A percentile compares a stretch with the other conserved stretches of the same genome.
phyloP scores from a whole-genome alignment of 2,113 vertebrate species.

The Oryzias melastigma region DNA sequence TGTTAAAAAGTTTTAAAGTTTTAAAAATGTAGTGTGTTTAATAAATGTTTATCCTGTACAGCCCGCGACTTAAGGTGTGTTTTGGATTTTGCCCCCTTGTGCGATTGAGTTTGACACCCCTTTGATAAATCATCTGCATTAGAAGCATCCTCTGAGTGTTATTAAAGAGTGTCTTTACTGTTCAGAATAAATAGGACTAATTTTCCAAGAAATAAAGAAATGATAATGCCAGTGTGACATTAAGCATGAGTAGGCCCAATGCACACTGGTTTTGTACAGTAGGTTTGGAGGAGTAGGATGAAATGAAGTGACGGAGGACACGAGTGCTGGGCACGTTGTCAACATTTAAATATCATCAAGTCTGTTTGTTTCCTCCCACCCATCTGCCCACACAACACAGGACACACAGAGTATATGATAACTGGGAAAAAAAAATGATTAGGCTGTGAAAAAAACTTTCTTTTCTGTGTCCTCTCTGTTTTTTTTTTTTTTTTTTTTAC shows the following conservation, averaged over 20 bases:
- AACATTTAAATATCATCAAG: constrained; percentile 63
- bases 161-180: constrained; percentile 19
- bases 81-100: too few relatives aligned
- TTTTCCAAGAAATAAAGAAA: constrained; percentile 27
- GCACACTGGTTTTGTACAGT: constrained; percentile 43
- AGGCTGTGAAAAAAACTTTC: constrained; percentile 26
- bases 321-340: constrained; percentile 55
- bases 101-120: too few relatives aligned
- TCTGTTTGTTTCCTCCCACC: constrained; percentile 47
- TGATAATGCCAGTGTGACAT: constrained; percentile 25
- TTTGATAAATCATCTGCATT: neutral
- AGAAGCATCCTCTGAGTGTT: constrained; percentile 12
- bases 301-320: constrained; percentile 54
- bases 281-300: constrained; percentile 59
- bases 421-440: constrained; percentile 25
- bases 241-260: constrained; percentile 38
- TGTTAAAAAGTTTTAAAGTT: too few relatives aligned
- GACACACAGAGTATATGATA: constrained; percentile 39
- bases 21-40: too few relatives aligned
- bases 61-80: too few relatives aligned
- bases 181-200: constrained; percentile 20
- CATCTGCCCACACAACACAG: constrained; percentile 45
- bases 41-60: too few relatives aligned
- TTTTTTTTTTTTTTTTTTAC: constrained; percentile 19
- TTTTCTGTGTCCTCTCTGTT: constrained; percentile 1